These are phyloP conservation scores for Lutraria lutraria DNA, from an alignment of 2,888 invertebrate genomes.

Conservation along the genomic window DNA sequence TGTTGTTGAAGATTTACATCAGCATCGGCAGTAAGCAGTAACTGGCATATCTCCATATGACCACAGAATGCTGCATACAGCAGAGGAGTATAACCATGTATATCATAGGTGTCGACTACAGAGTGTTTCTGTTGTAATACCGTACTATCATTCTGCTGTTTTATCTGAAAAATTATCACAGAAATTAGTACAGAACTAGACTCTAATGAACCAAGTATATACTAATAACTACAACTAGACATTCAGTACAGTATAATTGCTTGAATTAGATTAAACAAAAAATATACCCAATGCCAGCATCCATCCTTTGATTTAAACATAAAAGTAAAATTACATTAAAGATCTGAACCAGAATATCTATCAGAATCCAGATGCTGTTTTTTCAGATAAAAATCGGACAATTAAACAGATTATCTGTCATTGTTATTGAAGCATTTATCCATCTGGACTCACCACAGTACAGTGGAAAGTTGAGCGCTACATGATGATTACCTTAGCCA, in stretches of 20 bases:
- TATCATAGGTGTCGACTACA: constrained; percentile 63
- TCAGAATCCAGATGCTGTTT: not conserved
- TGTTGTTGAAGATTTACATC: constrained; percentile 91
- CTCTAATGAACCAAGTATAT: too few species aligned
- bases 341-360: not conserved
- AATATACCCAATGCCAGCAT: too few species aligned
- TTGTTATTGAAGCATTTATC: not conserved
- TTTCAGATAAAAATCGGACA: not conserved
- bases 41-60: constrained; percentile 95
- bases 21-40: constrained; percentile 94
- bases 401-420: not conserved
- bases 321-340: too few species aligned
- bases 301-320: too few species aligned
- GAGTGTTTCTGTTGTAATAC: not conserved
- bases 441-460: not conserved
- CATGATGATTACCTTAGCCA: too few species aligned
- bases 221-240: too few species aligned
- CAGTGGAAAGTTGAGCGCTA: too few species aligned
- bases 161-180: not conserved
- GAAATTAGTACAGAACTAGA: too few species aligned
- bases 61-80: constrained; percentile 88
- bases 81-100: constrained; percentile 75
- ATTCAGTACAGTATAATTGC: too few species aligned
- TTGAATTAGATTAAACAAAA: too few species aligned
- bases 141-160: not conserved